Evolutionary conservation across 2,113 vertebrate species (phyloP).

Genomic region (Myotis yumanensis): DNA sequence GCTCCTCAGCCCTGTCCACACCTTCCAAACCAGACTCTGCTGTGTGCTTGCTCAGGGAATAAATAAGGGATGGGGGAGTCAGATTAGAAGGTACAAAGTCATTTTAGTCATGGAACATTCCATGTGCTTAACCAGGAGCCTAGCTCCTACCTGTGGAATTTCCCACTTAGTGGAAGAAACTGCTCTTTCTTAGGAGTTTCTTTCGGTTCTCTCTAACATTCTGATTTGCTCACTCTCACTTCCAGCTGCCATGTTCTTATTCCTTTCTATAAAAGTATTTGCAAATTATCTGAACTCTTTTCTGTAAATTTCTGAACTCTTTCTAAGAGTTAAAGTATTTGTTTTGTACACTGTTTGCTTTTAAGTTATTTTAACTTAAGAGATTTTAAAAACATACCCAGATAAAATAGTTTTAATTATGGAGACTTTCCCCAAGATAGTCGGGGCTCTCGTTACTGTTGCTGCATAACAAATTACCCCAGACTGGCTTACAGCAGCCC

Average conservation of each 20-base stretch:
- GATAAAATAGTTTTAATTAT: background rate
- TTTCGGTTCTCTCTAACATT: background rate
- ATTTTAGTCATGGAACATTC: background rate
- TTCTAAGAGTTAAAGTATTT: background rate
- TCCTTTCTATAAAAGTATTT: background rate
- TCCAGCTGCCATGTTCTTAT: rapidly evolving
- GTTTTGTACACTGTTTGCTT: background rate
- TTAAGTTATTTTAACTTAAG: background rate
- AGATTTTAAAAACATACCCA: background rate
- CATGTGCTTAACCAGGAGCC: background rate
- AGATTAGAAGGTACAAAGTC: background rate
- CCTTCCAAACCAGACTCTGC: background rate
- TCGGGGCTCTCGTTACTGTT: background rate
- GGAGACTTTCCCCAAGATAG: background rate
- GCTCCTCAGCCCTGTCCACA: background rate
- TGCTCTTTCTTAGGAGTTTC: background rate
- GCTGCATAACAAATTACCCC: background rate
- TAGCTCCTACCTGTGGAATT: background rate
- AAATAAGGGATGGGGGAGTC: background rate
- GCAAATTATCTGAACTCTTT: background rate
- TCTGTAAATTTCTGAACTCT: background rate
- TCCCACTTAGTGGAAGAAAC: background rate
- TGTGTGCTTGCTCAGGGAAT: background rate
- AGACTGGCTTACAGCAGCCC: background rate
- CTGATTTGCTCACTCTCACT: background rate